Conservation (phyloP, 2,888 invertebrate genomes). For the Pemphredon lugubris region DNA sequence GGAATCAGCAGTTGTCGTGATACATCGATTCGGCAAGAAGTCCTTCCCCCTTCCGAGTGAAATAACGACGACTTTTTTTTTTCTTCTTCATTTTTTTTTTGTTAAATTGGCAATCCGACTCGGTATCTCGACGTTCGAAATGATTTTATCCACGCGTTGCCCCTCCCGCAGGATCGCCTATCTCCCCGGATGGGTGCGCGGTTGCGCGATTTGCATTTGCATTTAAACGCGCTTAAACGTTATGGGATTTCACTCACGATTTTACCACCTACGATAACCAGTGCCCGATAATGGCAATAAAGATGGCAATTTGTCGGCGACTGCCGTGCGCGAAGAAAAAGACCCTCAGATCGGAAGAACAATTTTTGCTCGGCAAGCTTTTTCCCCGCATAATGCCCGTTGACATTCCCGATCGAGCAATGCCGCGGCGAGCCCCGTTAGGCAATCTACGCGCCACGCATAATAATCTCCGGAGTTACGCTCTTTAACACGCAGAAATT, state of each 20-base stretch:
- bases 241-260: conserved; percentile 61
- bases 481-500: conserved; percentile 56
- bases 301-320: conserved; percentile 62
- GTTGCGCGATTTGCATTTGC: conserved; percentile 48
- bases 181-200: conserved; percentile 14
- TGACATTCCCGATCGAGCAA: conserved; percentile 38
- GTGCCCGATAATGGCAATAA: conserved; percentile 62
- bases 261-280: conserved; percentile 58
- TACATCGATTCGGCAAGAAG: no score
- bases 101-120: not conserved
- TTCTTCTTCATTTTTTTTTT: not conserved
- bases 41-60: no score
- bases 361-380: conserved; percentile 34
- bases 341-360: conserved; percentile 31
- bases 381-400: conserved; percentile 15
- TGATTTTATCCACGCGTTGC: conserved; percentile 41
- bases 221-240: conserved; percentile 59
- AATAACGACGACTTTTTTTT: no score
- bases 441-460: conserved; percentile 42
- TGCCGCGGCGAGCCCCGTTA: conserved; percentile 21
- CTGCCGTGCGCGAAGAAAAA: not conserved
- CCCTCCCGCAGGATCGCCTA: conserved; percentile 11
- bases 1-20: no score
- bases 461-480: conserved; percentile 52
- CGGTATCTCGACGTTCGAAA: not conserved